Percentiles rank a stretch among this genome's conserved stretches.
Evolutionary conservation across 2,888 invertebrate genomes (phyloP).

Genomic region (Portevinia maculata): DNA sequence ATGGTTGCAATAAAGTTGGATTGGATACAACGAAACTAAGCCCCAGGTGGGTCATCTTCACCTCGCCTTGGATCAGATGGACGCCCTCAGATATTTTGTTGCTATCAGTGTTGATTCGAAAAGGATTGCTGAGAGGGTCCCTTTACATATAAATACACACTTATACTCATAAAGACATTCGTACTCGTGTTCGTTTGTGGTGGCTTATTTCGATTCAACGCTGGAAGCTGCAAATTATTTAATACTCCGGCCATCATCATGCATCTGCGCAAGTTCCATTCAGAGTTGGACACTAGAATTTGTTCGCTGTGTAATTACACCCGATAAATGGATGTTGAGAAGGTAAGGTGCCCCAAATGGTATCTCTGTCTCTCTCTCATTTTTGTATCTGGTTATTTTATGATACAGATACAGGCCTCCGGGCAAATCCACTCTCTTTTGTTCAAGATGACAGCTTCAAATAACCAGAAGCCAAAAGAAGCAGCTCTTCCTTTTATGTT

Average conservation of each 20-base stretch:
- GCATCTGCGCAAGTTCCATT: slow-evolving; percentile 1
- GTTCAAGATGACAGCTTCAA: slow-evolving; percentile 70
- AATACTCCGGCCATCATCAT: slow-evolving; percentile 33
- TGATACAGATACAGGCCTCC: slow-evolving; percentile 20
- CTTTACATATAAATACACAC: slow-evolving; percentile 2
- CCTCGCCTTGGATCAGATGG: slow-evolving; percentile 40
- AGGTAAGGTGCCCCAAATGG: slow-evolving; percentile 55
- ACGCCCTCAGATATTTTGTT: slow-evolving; percentile 39
- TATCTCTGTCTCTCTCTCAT: slow-evolving; percentile 1
- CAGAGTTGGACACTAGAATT: slow-evolving; percentile 48
- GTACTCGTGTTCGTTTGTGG: slow-evolving; percentile 23
- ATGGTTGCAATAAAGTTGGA: slow-evolving; percentile 16
- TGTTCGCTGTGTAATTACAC: slow-evolving; percentile 70
- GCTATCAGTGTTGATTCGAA: slow-evolving; percentile 13
- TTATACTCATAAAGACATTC: not conserved
- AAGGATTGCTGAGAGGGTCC: slow-evolving; percentile 9
- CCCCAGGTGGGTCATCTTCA: slow-evolving; percentile 64
- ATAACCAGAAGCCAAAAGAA: slow-evolving; percentile 61
- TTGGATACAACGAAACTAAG: slow-evolving; percentile 4
- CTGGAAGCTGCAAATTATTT: slow-evolving; percentile 61
- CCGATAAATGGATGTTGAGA: slow-evolving; percentile 46
- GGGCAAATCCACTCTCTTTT: slow-evolving; percentile 49
- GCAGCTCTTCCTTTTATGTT: slow-evolving; percentile 37
- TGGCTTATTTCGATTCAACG: slow-evolving; percentile 62
- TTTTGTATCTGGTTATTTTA: not conserved